Evolutionary conservation across 1,140 invertebrate species (phyloP), one percentile per base, ranked within the genome.

Genomic region (Procambarus virginalis): DNA sequence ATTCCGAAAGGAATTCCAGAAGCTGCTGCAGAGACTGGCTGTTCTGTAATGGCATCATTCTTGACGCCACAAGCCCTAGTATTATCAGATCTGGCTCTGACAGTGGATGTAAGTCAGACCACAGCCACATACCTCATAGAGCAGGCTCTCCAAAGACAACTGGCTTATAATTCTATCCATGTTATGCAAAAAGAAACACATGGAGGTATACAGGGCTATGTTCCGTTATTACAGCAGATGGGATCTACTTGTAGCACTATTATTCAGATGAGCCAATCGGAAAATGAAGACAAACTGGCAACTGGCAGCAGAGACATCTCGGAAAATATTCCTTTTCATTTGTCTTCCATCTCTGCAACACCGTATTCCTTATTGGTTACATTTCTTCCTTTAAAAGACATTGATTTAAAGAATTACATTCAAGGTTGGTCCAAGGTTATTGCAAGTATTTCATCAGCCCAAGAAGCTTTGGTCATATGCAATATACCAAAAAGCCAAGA

Each of bases 101-200:
- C 88, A 51, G 75, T 83, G 55, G 81, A 89, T 70, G 80, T 89
- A 45, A 84, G 64, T 48, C 81, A 89, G 45, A 89, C 81, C 82
- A 84, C 88, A 8, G 81, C 88, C 9, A 83, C 88, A 2, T 89
- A 84, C n/a, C 58, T 89, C 49, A 60, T 89, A n/a, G 88, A 89
- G 34, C 88, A 89, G 22, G 81, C 82, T 77, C 82, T 89, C 12
- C 88, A 89, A 55, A 84, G 81, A 34, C 75, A 84, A 3, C 49
- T 17, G 34, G n/a, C 20, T 9, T 64, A 83, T 6, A 20, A 75
- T 58, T 60, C 58, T 22, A 51, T 20, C 5, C 75, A 70, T 45
- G 34, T 48, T 22, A 78, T 68, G 9, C 88, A 48, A 22, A 12
- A 60, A 0, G 73, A 84, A 48, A 84, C 75, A 8, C 49, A 55